A percentile compares a stretch with the other conserved stretches of the same genome.
Conservation (phyloP, 2,113 vertebrate species). For the Oncorhynchus keta region DNA sequence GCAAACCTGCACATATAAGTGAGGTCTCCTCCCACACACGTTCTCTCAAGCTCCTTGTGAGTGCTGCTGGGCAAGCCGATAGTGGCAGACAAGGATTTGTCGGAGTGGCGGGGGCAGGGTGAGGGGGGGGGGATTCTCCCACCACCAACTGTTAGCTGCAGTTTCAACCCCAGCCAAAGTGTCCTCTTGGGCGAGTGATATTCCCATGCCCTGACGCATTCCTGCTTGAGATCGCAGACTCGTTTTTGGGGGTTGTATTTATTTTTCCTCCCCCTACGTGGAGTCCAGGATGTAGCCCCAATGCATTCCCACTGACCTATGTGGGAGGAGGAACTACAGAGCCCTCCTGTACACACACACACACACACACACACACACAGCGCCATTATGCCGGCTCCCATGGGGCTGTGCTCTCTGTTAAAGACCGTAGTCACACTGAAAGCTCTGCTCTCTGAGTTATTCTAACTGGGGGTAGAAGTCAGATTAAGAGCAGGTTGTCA, state of each 20-base stretch:
- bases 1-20: constrained; percentile 38
- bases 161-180: constrained; percentile 83
- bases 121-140: constrained; percentile 23
- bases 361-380: too few species aligned
- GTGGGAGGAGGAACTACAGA: constrained; percentile 78
- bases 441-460: constrained; percentile 63
- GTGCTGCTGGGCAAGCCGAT: constrained; percentile 77
- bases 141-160: constrained; percentile 68
- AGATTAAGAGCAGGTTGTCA: not conserved
- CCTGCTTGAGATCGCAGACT: constrained; percentile 81
- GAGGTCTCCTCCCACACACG: constrained; percentile 72
- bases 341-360: constrained; percentile 62
- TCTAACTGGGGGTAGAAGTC: not conserved
- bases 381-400: constrained; percentile 30
- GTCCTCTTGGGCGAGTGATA: constrained; percentile 77
- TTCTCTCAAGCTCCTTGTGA: constrained; percentile 75
- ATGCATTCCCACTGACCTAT: constrained; percentile 86
- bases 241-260: constrained; percentile 66
- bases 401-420: constrained; percentile 33
- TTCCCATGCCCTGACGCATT: constrained; percentile 92
- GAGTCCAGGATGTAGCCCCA: constrained; percentile 85
- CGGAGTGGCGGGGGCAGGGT: constrained; percentile 35
- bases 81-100: constrained; percentile 56
- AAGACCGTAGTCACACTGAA: constrained; percentile 60
- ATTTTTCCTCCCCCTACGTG: constrained; percentile 74